Base-by-base conservation (phyloP, 2,113 vertebrate species). In the Dicentrarchus labrax region DNA sequence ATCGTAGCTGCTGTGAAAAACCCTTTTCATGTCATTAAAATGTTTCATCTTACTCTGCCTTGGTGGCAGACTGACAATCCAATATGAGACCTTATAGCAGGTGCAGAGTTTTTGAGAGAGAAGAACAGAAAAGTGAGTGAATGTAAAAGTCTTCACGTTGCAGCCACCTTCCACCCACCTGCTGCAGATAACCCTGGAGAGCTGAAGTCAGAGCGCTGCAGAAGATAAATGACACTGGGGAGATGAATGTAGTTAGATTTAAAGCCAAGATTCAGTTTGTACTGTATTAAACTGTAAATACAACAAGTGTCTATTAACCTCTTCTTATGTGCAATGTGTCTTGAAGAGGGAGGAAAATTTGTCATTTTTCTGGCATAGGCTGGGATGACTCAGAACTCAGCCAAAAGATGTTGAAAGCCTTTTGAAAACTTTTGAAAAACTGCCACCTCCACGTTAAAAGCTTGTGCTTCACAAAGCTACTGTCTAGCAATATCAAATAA, bases 251-350 rank as follows among this genome's bases (percentile, higher is more conserved):
- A 78, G 73, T 76, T n/a, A 16, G 78, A 80, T 50, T 41, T 64
- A 4, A 85, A 90, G 81, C 88, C 79, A 88, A 83, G 86, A 77
- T 64, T 82, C 57, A 67, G 77, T 71, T 72, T 54, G 75, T 82
- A 75, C 81, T 80, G 78, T 80, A 81, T 83, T 80, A 45, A 69
- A 64, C 57, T 90, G 87, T 91, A 88, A 86, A 89, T 87, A 88
- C 64, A 78, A 61, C 64, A 86, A 50, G 76, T 56, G 65, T 84
- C 85, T 67, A 76, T 68, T 47, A 69, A 68, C 61, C 64, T 39
- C 59, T 56, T 75, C 60, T 72, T 21, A 78, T 53, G 88, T 92
- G 86, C 74, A 85, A 79, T 71, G 62, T 75, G 64, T 76, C 51
- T 43, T 2, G 6, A 66, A 50, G 43, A 43, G 13, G 5, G 12